Base-by-base conservation (phyloP, 1,140 invertebrate species). In the Euura lappo region DNA sequence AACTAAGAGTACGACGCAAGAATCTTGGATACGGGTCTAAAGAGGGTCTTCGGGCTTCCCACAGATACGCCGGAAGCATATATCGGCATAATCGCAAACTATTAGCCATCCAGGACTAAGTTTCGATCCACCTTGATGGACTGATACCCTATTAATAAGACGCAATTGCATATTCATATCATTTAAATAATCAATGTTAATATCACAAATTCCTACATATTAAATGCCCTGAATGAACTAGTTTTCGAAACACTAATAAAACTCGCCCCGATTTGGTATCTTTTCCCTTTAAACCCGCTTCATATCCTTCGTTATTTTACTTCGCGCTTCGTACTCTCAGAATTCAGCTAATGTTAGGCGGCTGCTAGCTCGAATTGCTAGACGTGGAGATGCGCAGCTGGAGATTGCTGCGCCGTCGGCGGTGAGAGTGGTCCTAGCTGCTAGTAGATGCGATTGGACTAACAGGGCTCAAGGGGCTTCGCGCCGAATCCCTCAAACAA, bases 401-500 rank as follows among this genome's bases (percentile, higher is more conserved):
- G 81, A 83, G 84, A 79, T 87, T 86, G 81, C 85, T 81, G 83
- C 85, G 83, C 78, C 84, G 82, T 83, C 80, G 85, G 84, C 85
- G 84, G 79, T 86, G 86, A 80, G 87, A 87, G 80, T 86, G 83
- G 85, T 87, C 91, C 93, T 95, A 95, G 94, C 95, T 96, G 91
- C 94, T 95, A 81, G 94, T 96, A 77, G 94, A 96, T 51, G 94
- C 94, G 83, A 95, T 93, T 76, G 94, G 94, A 82, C 93, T 94
- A 79, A 93, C 93, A 76, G 93, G 93, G 83, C 94, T 95, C 83
- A 95, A 90, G 74, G 94, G 95, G 80, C 94, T 96, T 82, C 94
- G 92, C 72, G 92, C 92, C 74, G 93, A 93, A 85, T 95, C 94
- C 73, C 94, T 90, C 77, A 95, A 90, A 87, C 95, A 96, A 44